Percentiles rank a stretch among this genome's conserved stretches.
Evolutionary conservation across 2,888 invertebrate species (phyloP).

Genomic region (Linnaemya tessellans): DNA sequence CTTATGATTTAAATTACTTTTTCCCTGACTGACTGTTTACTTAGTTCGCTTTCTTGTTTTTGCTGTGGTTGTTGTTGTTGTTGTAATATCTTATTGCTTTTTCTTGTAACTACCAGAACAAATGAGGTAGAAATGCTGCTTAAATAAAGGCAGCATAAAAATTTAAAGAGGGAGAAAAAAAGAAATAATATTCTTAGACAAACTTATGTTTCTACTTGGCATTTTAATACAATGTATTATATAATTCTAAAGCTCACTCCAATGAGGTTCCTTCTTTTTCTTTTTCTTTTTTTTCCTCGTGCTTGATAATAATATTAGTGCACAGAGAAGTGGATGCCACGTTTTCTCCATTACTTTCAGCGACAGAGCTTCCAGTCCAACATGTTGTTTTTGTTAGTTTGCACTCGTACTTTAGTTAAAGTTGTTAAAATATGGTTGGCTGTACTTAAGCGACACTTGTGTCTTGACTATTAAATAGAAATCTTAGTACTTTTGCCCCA

Average conservation of each 20-base stretch:
- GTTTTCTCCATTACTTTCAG: slow-evolving; percentile 56
- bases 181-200: slow-evolving; percentile 23
- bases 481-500: slow-evolving; percentile 31
- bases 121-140: slow-evolving; percentile 53
- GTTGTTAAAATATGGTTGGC: slow-evolving; percentile 67
- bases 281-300: too few species aligned
- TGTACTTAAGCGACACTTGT: slow-evolving; percentile 69
- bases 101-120: slow-evolving; percentile 3
- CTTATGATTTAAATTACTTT: slow-evolving; percentile 70
- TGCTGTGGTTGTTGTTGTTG: neutral
- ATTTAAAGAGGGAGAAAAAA: slow-evolving; percentile 12
- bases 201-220: slow-evolving; percentile 43
- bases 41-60: slow-evolving; percentile 18
- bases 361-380: slow-evolving; percentile 39
- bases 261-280: neutral
- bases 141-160: slow-evolving; percentile 25
- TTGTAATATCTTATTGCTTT: slow-evolving; percentile 15
- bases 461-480: slow-evolving; percentile 65
- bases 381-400: slow-evolving; percentile 32
- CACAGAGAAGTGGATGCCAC: slow-evolving; percentile 49
- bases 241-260: slow-evolving; percentile 20
- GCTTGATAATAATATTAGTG: slow-evolving; percentile 45
- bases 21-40: slow-evolving; percentile 51
- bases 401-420: slow-evolving; percentile 50
- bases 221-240: slow-evolving; percentile 19